phyloP scores from a whole-genome alignment of 2,113 vertebrate genomes.

The Toxotes jaculatrix region DNA sequence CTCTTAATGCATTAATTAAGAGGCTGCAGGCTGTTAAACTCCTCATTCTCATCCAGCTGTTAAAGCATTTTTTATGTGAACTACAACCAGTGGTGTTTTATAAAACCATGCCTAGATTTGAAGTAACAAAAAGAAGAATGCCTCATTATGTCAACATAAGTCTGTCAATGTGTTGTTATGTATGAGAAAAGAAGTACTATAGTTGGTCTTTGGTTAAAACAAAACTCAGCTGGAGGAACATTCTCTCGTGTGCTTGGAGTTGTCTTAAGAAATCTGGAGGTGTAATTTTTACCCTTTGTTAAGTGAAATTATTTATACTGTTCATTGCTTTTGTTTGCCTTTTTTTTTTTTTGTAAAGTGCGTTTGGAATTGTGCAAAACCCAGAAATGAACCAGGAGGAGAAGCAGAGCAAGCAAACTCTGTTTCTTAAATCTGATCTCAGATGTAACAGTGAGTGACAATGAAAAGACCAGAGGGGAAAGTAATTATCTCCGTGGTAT shows the following conservation, averaged over 20 bases:
- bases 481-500: conserved; percentile 16
- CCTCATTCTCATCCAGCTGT: background rate
- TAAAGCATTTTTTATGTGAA: background rate
- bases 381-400: background rate
- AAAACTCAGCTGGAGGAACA: background rate
- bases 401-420: background rate
- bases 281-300: background rate
- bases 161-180: background rate
- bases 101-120: background rate
- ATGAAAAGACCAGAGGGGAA: conserved; percentile 42
- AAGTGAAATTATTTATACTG: background rate
- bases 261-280: background rate
- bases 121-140: background rate
- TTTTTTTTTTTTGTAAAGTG: background rate
- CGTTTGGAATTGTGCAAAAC: background rate
- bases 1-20: background rate
- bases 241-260: background rate
- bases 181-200: too few relatives aligned
- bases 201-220: too few relatives aligned
- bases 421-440: conserved; percentile 19
- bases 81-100: background rate
- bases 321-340: background rate
- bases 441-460: conserved; percentile 21
- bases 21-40: background rate
- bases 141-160: background rate